A percentile compares a stretch with the other conserved stretches of the same genome.
These are phyloP conservation scores for Phymatocera aterrima DNA, from an alignment of 2,888 invertebrate species.

Conservation along the genomic window DNA sequence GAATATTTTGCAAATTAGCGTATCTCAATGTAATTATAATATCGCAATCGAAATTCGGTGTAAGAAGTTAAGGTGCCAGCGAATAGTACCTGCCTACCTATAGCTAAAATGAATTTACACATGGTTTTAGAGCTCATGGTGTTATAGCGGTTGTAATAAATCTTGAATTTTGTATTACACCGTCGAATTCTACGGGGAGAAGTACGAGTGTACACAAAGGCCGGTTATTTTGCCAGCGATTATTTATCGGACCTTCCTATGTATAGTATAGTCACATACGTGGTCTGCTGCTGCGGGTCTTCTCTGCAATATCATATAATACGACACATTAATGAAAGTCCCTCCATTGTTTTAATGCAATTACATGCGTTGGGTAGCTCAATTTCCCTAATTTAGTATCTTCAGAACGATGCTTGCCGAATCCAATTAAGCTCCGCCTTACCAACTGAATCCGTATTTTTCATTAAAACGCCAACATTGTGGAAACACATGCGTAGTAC, in stretches of 20 bases:
- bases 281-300: slow-evolving; percentile 3
- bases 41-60: not conserved
- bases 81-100: not conserved
- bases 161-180: slow-evolving; percentile 17
- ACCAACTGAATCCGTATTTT: slow-evolving; percentile 24
- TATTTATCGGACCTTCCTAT: slow-evolving; percentile 31
- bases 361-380: slow-evolving; percentile 37
- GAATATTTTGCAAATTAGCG: not conserved
- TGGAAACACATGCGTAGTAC: not conserved
- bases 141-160: slow-evolving; percentile 2
- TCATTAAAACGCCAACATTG: slow-evolving; percentile 21
- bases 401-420: slow-evolving; percentile 28
- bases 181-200: slow-evolving; percentile 5
- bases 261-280: too few relatives aligned
- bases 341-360: slow-evolving; percentile 32
- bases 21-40: not conserved
- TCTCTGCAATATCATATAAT: slow-evolving; percentile 5
- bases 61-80: not conserved
- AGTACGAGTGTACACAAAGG: slow-evolving; percentile 14
- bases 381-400: slow-evolving; percentile 44
- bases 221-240: not conserved
- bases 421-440: slow-evolving; percentile 40
- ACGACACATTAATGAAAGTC: slow-evolving; percentile 30
- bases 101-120: not conserved
- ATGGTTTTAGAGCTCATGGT: not conserved